Evolutionary conservation across 2,888 invertebrate species (phyloP).

Genomic region (Pyrgus malvae): DNA sequence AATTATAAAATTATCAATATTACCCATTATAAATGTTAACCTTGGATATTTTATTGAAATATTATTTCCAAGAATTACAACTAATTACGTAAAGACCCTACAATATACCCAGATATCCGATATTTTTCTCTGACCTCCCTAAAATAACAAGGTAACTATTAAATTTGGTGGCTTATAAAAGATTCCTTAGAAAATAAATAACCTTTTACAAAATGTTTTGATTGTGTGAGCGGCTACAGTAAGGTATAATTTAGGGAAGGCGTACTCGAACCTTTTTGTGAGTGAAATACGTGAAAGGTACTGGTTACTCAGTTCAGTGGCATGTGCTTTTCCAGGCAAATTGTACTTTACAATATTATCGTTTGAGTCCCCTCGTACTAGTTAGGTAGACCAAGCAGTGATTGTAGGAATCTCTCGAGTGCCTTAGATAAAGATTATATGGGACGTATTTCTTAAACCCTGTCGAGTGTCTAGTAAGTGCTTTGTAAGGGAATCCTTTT

Average conservation of each 20-base stretch:
- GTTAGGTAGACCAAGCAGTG: too few relatives aligned
- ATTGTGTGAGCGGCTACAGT: neutral
- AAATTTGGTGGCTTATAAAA: neutral
- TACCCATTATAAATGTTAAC: too few relatives aligned
- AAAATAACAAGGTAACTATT: neutral
- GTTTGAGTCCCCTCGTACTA: slow-evolving; percentile 40
- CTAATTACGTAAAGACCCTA: too few relatives aligned
- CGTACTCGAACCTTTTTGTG: slow-evolving; percentile 16
- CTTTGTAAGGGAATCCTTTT: too few relatives aligned
- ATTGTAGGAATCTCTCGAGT: too few relatives aligned
- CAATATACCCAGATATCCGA: too few relatives aligned
- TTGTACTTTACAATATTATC: slow-evolving; percentile 55
- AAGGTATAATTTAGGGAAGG: slow-evolving; percentile 13
- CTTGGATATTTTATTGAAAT: too few relatives aligned
- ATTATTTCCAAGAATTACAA: too few relatives aligned
- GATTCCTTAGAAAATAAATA: slow-evolving; percentile 1
- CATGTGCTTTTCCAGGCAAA: slow-evolving; percentile 42
- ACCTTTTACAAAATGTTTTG: slow-evolving; percentile 3
- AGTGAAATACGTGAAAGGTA: slow-evolving; percentile 21
- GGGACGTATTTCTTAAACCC: too few relatives aligned
- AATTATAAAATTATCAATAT: too few relatives aligned
- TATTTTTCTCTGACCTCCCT: slow-evolving; percentile 18
- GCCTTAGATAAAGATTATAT: too few relatives aligned
- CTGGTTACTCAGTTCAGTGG: slow-evolving; percentile 13
- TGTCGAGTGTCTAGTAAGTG: too few relatives aligned